Percentiles rank a stretch among this genome's conserved stretches.
Conservation (phyloP, 2,797 vertebrate species). For the Lindbergichthys nudifrons region DNA sequence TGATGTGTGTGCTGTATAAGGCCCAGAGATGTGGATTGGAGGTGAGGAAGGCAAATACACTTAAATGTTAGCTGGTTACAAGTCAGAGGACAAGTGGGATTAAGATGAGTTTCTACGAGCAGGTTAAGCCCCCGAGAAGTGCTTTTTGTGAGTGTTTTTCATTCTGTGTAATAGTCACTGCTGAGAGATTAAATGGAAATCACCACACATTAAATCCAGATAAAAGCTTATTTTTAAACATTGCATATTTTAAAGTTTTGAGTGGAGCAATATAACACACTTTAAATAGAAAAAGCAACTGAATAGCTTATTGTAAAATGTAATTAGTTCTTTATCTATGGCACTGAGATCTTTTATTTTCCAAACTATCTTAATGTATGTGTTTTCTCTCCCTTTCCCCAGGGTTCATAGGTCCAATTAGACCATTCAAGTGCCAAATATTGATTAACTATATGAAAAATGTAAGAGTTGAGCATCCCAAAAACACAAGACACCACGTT, state of each 20-base stretch:
- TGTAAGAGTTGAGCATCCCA: not conserved
- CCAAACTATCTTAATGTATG: not conserved
- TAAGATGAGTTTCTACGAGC: conserved; percentile 28
- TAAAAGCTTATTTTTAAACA: not conserved
- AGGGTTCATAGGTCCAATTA: not conserved
- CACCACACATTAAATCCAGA: not conserved
- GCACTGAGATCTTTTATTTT: conserved; percentile 8
- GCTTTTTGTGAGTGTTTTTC: conserved; percentile 10
- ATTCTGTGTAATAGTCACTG: not conserved
- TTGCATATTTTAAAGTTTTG: not conserved
- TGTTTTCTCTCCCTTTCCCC: not conserved
- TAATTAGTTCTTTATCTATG: not conserved
- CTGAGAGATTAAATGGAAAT: not conserved
- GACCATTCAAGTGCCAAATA: not conserved
- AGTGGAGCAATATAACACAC: not conserved
- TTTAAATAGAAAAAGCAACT: not conserved
- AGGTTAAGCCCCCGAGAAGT: conserved; percentile 24
- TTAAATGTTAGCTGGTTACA: conserved; percentile 37
- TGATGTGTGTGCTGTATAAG: conserved; percentile 39
- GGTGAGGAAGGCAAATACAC: conserved; percentile 58
- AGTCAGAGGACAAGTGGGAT: conserved; percentile 31
- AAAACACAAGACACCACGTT: conserved; percentile 8
- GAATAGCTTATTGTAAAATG: not conserved
- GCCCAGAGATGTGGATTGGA: conserved; percentile 65
- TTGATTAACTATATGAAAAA: not conserved